Evolutionary conservation across 1,140 invertebrate genomes (phyloP), one percentile per base, ranked within the genome.

Genomic region (Tetramorium parvispinum): DNA sequence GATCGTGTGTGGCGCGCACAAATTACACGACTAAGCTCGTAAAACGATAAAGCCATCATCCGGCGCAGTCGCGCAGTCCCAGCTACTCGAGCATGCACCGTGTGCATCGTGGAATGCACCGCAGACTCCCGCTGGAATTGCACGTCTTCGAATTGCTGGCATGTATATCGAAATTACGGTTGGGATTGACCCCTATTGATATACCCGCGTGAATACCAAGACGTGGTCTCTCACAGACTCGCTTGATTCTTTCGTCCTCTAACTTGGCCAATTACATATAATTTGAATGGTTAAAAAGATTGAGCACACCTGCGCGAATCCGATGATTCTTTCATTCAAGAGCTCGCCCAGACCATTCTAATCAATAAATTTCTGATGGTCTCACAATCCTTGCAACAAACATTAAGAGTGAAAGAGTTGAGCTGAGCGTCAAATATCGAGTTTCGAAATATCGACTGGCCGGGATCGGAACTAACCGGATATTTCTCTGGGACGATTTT

Each of bases 21-120:
- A 87, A 89, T 89, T 89, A 86, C 59, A 63, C 57, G 27, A 43
- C 68, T 59, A 75, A 46, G 40, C 88, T 83, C 66, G 88, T 68
- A 53, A 87, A 37, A 83, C 53, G 88, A 89, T 87, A 78, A 89
- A 76, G 21, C 40, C 18, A 77, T 78, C 59, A 46, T 53, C 11
- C 6, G 32, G 46, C 73, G 82, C 59, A 77, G 46, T n/a, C 81
- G 53, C 81, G 32, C 78, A 46, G 21, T 43, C 16, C 46, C 46
- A 16, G 3, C 37, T 76, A 0, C 37, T 76, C 21, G 32, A 59
- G 13, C n/a, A 37, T 63, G 32, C 21, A 63, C 8, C 13, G 16
- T 37, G 37, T 43, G 18, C 2, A 24, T 27, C 37, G 37, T 40
- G 61, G 32, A 37, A 43, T 75, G 51, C 40, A 73, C 40, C 53